Percentiles rank a stretch among this genome's conserved stretches.
Conservation (phyloP, 2,888 invertebrate species). For the Hirtodrosophila cameraria region DNA sequence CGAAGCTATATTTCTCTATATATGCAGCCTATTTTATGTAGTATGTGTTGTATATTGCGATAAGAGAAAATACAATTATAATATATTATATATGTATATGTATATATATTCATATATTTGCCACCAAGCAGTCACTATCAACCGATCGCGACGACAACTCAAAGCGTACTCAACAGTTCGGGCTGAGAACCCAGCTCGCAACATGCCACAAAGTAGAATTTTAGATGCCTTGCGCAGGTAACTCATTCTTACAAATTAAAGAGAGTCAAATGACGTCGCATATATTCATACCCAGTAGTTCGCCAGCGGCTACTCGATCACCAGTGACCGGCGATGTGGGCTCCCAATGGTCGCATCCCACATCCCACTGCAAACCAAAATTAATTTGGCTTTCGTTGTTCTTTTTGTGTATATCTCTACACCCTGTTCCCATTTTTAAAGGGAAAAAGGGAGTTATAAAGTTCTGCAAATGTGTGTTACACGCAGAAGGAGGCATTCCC, state of each 20-base stretch:
- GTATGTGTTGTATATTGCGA: slow-evolving; percentile 25
- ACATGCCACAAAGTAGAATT: slow-evolving; percentile 9
- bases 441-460: no score
- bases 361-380: background rate
- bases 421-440: no score
- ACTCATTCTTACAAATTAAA: background rate
- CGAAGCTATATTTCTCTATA: slow-evolving; percentile 2
- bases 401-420: no score
- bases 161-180: slow-evolving; percentile 29
- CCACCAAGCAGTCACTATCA: background rate
- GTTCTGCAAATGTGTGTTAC: no score
- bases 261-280: slow-evolving; percentile 15
- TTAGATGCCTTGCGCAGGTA: slow-evolving; percentile 11
- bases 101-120: background rate
- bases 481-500: no score
- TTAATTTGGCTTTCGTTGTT: no score
- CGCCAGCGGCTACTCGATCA: no score
- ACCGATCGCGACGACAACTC: slow-evolving; percentile 31
- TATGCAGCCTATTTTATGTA: background rate
- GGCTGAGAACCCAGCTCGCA: slow-evolving; percentile 25
- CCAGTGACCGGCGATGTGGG: no score
- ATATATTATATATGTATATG: slow-evolving; percentile 7
- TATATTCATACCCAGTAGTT: no score
- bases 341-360: no score
- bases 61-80: slow-evolving; percentile 35